Evolutionary conservation across 2,797 vertebrate species (phyloP), one percentile per base, ranked within the genome.

Genomic region (Bovichtus variegatus): DNA sequence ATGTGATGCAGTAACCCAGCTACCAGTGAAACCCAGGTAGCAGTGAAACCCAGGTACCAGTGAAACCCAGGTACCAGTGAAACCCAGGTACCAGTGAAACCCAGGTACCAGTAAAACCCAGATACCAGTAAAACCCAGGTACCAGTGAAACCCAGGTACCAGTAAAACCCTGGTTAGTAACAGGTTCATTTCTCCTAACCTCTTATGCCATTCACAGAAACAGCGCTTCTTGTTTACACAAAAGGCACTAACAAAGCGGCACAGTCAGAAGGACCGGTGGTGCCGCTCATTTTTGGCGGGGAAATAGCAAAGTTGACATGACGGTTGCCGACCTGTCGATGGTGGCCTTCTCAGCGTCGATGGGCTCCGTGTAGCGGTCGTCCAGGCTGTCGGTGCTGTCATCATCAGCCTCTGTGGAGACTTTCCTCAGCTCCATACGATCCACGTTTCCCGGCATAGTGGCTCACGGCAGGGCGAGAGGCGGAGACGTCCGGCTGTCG

Each of bases 361-460:
- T 93, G 43, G 94, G 82, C 51, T 94, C 93, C 0, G 87, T 80
- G 87, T 91, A 97, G 86, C 89, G 92, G 25, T 96, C 97, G 46
- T 97, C 96, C 2, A 95, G 89, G 87, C 97, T 97, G 79, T 96
- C 95, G 6, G 87, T 95, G 23, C 97, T 98, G 91, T 98, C 97
- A 76, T 98, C 95, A 2, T 99, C 97, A 2, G 73, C 94, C 85
- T 96, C 94, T 0, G 92, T 97, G 93, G 94, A 94, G 90, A 99
- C 96, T 93, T 95, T 97, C 79, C 94, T 95, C 59, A 99, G 94
- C 90, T 99, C 98, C 96, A 99, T 94, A 27, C 95, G 96, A 87
- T 99, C 97, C 96, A 97, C 96, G 78, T 92, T 91, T 64, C 89
- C 83, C 0, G 92, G 92, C 93, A 92, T 94, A 0, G 68, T 63